Evolutionary conservation across 2,797 vertebrate genomes (phyloP).

Genomic region (Esox lucius): DNA sequence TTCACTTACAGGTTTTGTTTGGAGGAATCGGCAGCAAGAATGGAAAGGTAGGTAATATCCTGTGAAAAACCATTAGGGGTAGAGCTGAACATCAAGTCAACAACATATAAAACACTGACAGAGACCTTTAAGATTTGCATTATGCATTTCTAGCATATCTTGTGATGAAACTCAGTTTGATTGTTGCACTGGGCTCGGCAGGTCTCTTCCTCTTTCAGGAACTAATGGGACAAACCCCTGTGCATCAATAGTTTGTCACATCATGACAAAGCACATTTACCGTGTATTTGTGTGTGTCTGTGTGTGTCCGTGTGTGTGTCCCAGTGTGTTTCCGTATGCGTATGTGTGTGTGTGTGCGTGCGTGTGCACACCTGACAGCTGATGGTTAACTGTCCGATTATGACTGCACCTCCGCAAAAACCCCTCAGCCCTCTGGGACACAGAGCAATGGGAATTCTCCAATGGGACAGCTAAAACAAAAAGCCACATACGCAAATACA

Average conservation of each 20-base stretch:
- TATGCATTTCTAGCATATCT: neutral
- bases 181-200: slow-evolving; percentile 10
- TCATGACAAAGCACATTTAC: neutral
- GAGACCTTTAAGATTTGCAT: neutral
- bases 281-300: too few species aligned
- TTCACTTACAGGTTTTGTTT: slow-evolving; percentile 92
- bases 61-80: slow-evolving; percentile 51
- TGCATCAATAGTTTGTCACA: neutral
- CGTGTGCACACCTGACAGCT: slow-evolving; percentile 70
- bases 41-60: slow-evolving; percentile 93
- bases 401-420: slow-evolving; percentile 64
- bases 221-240: neutral
- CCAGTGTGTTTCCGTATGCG: too few species aligned
- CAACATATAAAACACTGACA: neutral
- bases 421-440: slow-evolving; percentile 64
- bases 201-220: slow-evolving; percentile 48
- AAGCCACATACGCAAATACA: neutral
- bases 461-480: slow-evolving; percentile 35
- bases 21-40: slow-evolving; percentile 88
- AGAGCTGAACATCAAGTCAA: slow-evolving; percentile 9
- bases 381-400: slow-evolving; percentile 55
- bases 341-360: neutral
- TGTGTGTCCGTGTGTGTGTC: too few species aligned
- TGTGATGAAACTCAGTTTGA: neutral
- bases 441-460: slow-evolving; percentile 40